These are phyloP conservation scores for Eurystomus gularis DNA, from an alignment of 2,113 vertebrate species.

Conservation along the genomic window DNA sequence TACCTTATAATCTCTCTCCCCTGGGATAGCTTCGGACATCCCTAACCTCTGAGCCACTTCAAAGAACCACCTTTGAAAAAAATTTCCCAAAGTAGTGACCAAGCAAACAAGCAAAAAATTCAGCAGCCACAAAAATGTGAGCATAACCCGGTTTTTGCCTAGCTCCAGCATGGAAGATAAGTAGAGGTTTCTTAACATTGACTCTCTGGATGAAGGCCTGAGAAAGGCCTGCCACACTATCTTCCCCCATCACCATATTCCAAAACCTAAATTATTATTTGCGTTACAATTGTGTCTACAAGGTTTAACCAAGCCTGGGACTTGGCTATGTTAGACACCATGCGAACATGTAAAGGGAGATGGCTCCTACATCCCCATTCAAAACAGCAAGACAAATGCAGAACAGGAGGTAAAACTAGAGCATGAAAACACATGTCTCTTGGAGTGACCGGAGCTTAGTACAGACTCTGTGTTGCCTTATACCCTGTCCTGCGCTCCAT, in stretches of 20 bases:
- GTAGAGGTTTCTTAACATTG: conserved; percentile 19
- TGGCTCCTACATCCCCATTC: not conserved
- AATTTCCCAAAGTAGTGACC: conserved; percentile 13
- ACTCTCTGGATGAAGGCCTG: not conserved
- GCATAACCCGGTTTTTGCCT: not conserved
- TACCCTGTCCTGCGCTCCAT: not conserved
- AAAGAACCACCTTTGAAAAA: conserved; percentile 19
- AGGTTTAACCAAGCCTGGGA: not conserved
- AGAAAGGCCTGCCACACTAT: not conserved
- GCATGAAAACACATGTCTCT: not conserved
- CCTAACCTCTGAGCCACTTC: conserved; percentile 39
- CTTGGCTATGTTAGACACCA: not conserved
- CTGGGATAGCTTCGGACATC: not conserved
- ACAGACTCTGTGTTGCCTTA: not conserved
- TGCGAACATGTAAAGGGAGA: not conserved
- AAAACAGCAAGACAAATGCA: not conserved
- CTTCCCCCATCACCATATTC: not conserved
- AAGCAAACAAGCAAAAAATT: conserved; percentile 42
- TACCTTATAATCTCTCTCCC: not conserved
- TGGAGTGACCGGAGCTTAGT: not conserved
- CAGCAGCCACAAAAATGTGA: conserved; percentile 50
- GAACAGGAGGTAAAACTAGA: not conserved
- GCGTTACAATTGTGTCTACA: not conserved
- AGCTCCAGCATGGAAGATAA: not conserved
- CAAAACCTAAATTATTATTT: conserved; percentile 45